Conservation (phyloP, 2,888 invertebrate genomes). For the Rhingia rostrata region DNA sequence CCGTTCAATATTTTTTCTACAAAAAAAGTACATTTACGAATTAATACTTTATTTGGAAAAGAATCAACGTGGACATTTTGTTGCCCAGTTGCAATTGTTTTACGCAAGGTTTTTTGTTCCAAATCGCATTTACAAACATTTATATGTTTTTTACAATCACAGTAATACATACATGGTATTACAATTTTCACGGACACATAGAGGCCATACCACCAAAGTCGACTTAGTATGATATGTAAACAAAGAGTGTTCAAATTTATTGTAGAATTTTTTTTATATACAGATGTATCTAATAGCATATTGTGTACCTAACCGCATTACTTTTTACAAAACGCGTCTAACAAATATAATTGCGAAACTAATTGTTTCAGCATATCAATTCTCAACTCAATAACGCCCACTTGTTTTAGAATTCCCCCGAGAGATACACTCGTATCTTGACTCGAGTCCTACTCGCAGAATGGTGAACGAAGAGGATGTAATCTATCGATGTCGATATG, state of each 20-base stretch:
- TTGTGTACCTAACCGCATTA: background rate
- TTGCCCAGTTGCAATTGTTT: no score
- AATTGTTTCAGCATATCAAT: constrained; percentile 18
- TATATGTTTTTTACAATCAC: background rate
- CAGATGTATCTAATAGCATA: no score
- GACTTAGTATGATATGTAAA: background rate
- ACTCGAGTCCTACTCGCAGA: no score
- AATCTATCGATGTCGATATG: constrained; percentile 12
- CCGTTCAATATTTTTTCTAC: no score
- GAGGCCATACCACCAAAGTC: background rate
- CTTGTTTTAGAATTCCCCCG: background rate
- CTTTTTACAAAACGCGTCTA: background rate
- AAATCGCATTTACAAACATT: constrained; percentile 10
- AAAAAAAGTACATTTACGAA: no score
- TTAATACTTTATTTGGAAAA: no score
- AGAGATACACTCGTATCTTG: background rate
- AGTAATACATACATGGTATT: background rate
- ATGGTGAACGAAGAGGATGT: background rate
- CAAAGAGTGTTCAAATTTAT: background rate
- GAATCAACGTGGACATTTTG: no score
- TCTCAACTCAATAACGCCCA: constrained; percentile 20
- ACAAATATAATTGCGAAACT: constrained; percentile 8
- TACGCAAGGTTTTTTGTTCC: no score
- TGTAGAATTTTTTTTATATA: background rate
- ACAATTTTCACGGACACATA: constrained; percentile 5